A percentile compares a stretch with the other conserved stretches of the same genome.
These are phyloP conservation scores for Priocnemis perturbator DNA, from an alignment of 2,888 invertebrate genomes.

Conservation along the genomic window DNA sequence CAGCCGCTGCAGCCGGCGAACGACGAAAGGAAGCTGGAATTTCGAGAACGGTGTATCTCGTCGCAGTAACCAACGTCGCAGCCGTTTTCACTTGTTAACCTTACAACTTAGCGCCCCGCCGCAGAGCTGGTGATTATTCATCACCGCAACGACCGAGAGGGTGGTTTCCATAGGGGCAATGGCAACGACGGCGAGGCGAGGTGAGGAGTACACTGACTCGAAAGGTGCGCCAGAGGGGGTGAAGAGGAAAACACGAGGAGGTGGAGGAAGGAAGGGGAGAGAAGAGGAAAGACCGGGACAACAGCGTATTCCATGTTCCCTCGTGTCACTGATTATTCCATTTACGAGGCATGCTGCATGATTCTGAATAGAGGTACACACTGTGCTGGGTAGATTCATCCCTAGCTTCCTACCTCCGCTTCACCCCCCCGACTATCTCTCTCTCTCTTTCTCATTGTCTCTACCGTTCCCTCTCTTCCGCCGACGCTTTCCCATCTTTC, in stretches of 20 bases:
- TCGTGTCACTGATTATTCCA: slow-evolving; percentile 71
- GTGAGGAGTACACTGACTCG: slow-evolving; percentile 25
- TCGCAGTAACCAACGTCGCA: not conserved
- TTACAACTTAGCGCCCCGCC: slow-evolving; percentile 55
- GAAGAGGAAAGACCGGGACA: slow-evolving; percentile 50
- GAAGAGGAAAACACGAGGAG: slow-evolving; percentile 34
- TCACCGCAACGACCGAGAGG: slow-evolving; percentile 55
- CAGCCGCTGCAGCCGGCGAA: not conserved
- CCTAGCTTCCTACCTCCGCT: slow-evolving; percentile 23
- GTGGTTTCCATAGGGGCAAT: slow-evolving; percentile 56
- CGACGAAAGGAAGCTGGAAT: not conserved
- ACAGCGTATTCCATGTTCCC: slow-evolving; percentile 64
- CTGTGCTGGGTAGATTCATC: slow-evolving; percentile 42
- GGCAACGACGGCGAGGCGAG: slow-evolving; percentile 36
- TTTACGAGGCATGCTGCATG: slow-evolving; percentile 65
- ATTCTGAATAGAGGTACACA: slow-evolving; percentile 64
- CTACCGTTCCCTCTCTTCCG: slow-evolving; percentile 2
- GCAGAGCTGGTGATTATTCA: slow-evolving; percentile 61
- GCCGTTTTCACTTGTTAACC: slow-evolving; percentile 59
- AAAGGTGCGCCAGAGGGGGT: slow-evolving; percentile 28
- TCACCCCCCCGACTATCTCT: slow-evolving; percentile 18
- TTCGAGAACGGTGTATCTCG: too few relatives aligned
- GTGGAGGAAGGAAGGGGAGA: slow-evolving; percentile 19
- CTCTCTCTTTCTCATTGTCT: slow-evolving; percentile 3
- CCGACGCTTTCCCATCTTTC: not conserved